Conservation (phyloP, 2,888 invertebrate species). For the Ophion ventricosus region DNA sequence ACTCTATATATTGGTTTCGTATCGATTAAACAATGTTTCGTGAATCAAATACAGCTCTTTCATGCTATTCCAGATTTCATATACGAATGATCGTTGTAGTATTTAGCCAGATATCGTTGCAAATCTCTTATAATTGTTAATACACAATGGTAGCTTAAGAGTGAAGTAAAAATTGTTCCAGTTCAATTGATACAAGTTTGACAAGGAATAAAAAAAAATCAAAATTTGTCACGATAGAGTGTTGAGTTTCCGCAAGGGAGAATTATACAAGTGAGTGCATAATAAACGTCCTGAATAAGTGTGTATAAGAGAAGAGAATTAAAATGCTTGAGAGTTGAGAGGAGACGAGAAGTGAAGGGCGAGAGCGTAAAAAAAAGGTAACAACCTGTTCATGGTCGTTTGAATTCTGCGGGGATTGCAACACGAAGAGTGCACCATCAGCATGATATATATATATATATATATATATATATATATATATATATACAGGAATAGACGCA, state of each 20-base stretch:
- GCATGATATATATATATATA: no score
- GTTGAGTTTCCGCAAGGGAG: conserved; percentile 6
- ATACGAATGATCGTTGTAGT: no score
- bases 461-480: conserved; percentile 1
- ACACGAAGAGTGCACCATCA: background rate
- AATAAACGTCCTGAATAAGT: conserved; percentile 26
- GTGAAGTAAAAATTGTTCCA: no score
- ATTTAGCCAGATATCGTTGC: no score
- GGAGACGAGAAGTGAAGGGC: conserved; percentile 19
- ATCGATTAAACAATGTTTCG: no score
- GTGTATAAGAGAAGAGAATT: conserved; percentile 20
- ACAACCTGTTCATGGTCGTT: conserved; percentile 24
- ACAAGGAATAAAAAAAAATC: background rate
- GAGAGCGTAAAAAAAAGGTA: conserved; percentile 12
- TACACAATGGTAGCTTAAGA: no score
- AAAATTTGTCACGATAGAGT: conserved; percentile 14
- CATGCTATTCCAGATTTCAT: no score
- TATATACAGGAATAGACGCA: background rate
- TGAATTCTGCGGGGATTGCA: conserved; percentile 8
- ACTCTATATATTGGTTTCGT: no score
- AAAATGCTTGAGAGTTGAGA: background rate
- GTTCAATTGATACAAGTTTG: no score
- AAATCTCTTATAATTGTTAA: no score
- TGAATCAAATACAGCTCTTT: no score
- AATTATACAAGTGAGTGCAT: conserved; percentile 13